These are phyloP conservation scores for Petrocephalus microphthalmus DNA, from an alignment of 2,113 vertebrate genomes.

Conservation along the genomic window DNA sequence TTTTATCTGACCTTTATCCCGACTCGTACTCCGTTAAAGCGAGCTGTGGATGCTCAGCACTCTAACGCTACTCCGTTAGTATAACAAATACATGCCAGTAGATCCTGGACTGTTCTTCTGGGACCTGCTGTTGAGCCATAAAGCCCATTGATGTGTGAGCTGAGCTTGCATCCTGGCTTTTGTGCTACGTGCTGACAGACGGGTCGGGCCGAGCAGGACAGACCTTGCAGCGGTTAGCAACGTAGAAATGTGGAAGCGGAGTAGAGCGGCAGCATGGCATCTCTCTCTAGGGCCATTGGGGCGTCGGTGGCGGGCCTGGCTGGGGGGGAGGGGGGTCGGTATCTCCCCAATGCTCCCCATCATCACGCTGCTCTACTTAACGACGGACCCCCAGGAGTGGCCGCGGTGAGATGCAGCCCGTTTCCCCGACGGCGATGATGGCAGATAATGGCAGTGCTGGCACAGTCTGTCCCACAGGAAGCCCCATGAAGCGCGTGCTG, in stretches of 20 bases:
- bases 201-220: not conserved
- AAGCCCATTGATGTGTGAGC: not conserved
- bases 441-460: not conserved
- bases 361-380: not conserved
- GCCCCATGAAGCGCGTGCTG: not conserved
- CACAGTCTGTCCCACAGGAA: not conserved
- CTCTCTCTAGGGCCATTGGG: not conserved
- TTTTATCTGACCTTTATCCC: not conserved
- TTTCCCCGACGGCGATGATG: not conserved
- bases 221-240: not conserved
- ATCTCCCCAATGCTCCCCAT: not conserved
- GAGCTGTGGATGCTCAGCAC: not conserved
- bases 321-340: not conserved
- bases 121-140: not conserved
- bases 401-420: not conserved
- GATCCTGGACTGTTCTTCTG: not conserved
- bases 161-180: not conserved
- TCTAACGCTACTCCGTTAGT: not conserved
- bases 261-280: not conserved
- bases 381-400: not conserved
- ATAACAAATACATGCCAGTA: not conserved
- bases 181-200: not conserved
- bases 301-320: not conserved
- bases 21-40: not conserved
- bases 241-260: not conserved